Base-by-base conservation (phyloP, 2,888 invertebrate species). In the Brachypterus glaber region DNA sequence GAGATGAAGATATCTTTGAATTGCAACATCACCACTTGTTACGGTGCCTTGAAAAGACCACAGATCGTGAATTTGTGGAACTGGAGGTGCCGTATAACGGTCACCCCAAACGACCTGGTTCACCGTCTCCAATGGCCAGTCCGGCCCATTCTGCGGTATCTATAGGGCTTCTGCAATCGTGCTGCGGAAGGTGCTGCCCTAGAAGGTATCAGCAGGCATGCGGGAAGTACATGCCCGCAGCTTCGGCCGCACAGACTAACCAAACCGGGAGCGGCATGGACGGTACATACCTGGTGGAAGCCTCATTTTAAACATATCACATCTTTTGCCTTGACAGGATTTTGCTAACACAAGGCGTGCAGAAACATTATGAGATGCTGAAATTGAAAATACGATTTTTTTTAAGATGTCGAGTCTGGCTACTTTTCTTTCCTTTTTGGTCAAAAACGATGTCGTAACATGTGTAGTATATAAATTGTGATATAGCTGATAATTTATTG, bases 1-100 rank as follows among this genome's bases (percentile, higher is more conserved):
- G 87, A 47, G 91, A 93, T 60, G 93, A 95, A 62, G 96, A 97
- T 66, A 93, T 97, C 60, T 97, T 98, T 70, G 96, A 97, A 66
- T 73, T 97, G 68, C 97, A 98, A 69, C 97, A 98, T 69, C 98
- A 98, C 67, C 98, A 98, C 69, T 74, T 98, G 42, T 76, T 98
- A 43, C 79, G 93, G 53, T 98, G 98, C 68, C 75, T 98, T 57
- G 98, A 98, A 68, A 91, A 93, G 66, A 96, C 98, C 41, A 98
- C 98, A 72, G 93, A 96, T 68, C 85, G 95, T 39, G 93, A 95
- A 69, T 95, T 95, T 71, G 88, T 93, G 51, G 95, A 95, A 70
- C 77, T 93, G 74, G 95, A 95, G 64, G 84, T 87, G 59, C 88
- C 92, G 14, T 92, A 79, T 71, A 95, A 93, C 67, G 92, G 92